Conservation (phyloP, 2,113 vertebrate genomes). For the Vidua chalybeata region DNA sequence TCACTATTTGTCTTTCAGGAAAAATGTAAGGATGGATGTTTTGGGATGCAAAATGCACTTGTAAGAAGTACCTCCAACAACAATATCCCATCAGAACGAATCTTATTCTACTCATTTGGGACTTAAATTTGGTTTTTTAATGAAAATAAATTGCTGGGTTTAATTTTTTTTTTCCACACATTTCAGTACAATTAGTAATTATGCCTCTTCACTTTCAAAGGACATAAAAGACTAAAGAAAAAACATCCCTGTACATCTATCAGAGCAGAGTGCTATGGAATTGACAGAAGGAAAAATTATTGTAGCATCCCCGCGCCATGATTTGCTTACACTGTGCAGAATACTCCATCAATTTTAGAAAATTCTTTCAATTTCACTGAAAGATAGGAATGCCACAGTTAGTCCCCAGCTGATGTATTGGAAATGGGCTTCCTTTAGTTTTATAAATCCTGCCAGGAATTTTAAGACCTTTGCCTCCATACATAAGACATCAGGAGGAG, state of each 20-base stretch:
- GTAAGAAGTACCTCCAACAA: not conserved
- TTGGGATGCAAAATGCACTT: not conserved
- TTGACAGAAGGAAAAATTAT: not conserved
- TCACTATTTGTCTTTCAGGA: not conserved
- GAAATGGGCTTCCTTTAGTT: not conserved
- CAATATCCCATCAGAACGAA: not conserved
- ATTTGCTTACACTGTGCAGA: not conserved
- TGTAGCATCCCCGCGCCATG: not conserved
- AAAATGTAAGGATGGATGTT: not conserved
- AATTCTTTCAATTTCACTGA: not conserved
- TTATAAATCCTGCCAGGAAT: conserved; percentile 13
- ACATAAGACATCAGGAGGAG: not conserved
- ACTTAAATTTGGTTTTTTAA: not conserved
- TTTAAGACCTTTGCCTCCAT: conserved; percentile 9
- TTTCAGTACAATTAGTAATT: not conserved
- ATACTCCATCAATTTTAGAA: not conserved
- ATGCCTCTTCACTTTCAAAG: not conserved
- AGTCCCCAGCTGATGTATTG: not conserved
- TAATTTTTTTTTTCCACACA: not conserved
- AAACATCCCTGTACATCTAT: not conserved
- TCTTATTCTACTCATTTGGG: not conserved
- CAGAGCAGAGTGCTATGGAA: not conserved
- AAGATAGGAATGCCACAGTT: not conserved
- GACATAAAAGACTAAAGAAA: not conserved
- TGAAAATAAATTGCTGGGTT: not conserved